Evolutionary conservation across 1,140 invertebrate species (phyloP).

Genomic region (Drosophila kurseongensis): DNA sequence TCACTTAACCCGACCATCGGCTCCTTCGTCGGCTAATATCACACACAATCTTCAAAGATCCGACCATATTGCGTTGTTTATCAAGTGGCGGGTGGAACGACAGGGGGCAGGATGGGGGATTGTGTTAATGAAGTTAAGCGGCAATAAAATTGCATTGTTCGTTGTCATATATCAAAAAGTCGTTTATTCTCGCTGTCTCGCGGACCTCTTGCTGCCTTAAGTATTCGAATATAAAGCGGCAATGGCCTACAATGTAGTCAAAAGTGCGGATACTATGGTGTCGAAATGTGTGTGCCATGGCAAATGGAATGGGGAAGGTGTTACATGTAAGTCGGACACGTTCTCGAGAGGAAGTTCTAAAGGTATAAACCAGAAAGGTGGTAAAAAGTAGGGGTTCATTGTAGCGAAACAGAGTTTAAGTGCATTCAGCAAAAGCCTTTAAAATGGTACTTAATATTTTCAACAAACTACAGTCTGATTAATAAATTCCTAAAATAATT

Average conservation of each 20-base stretch:
- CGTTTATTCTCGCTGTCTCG: conserved; percentile 45
- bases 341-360: conserved; percentile 1
- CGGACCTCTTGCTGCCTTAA: conserved; percentile 55
- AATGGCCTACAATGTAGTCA: conserved; percentile 34
- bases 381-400: too few relatives aligned
- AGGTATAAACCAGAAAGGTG: background rate
- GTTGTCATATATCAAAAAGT: conserved; percentile 64
- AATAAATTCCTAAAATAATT: too few relatives aligned
- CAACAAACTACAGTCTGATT: too few relatives aligned
- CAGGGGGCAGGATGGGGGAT: conserved; percentile 18
- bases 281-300: conserved; percentile 4
- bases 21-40: conserved; percentile 70
- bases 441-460: too few relatives aligned
- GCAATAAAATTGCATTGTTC: conserved; percentile 81
- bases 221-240: conserved; percentile 32
- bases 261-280: background rate
- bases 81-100: conserved; percentile 12
- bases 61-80: conserved; percentile 62
- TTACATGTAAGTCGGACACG: conserved; percentile 9
- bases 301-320: conserved; percentile 19
- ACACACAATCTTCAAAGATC: conserved; percentile 74
- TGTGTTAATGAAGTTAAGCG: conserved; percentile 79
- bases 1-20: conserved; percentile 70
- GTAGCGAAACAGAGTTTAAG: background rate
- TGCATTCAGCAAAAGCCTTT: too few relatives aligned